Evolutionary conservation across 2,113 vertebrate genomes (phyloP).

Genomic region (Nerophis ophidion): DNA sequence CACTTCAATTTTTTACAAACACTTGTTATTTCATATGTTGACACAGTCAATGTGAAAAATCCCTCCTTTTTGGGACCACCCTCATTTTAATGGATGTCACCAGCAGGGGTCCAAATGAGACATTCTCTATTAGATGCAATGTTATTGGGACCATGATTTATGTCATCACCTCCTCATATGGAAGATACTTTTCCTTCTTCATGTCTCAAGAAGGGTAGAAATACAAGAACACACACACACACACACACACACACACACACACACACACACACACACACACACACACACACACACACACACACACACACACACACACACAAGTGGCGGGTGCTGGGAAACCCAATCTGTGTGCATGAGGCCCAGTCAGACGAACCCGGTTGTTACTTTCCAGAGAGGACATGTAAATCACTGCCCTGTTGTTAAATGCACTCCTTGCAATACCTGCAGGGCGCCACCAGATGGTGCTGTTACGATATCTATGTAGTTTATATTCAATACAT

Average conservation of each 20-base stretch:
- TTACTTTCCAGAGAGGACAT: slow-evolving; percentile 62
- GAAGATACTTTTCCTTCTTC: too few species aligned
- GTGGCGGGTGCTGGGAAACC: slow-evolving; percentile 57
- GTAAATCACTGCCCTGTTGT: slow-evolving; percentile 64
- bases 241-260: slow-evolving; percentile 4
- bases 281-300: slow-evolving; percentile 11
- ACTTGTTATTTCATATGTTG: too few species aligned
- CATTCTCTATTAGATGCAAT: too few species aligned
- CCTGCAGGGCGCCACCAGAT: background rate
- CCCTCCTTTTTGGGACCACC: too few species aligned
- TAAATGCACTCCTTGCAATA: slow-evolving; percentile 5
- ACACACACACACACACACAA: slow-evolving; percentile 12
- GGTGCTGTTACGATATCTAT: background rate
- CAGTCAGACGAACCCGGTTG: slow-evolving; percentile 67
- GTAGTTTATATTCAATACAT: background rate
- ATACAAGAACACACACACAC: background rate
- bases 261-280: slow-evolving; percentile 14
- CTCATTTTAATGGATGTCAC: too few species aligned
- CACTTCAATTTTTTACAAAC: too few species aligned
- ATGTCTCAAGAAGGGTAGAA: too few species aligned
- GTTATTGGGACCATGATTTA: too few species aligned
- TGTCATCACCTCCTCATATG: too few species aligned
- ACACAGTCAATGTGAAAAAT: too few species aligned
- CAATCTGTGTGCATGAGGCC: slow-evolving; percentile 67
- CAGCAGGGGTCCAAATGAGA: too few species aligned